These are phyloP conservation scores for Trochalopteron elliotii DNA, from an alignment of 2,113 vertebrate genomes.

Conservation along the genomic window DNA sequence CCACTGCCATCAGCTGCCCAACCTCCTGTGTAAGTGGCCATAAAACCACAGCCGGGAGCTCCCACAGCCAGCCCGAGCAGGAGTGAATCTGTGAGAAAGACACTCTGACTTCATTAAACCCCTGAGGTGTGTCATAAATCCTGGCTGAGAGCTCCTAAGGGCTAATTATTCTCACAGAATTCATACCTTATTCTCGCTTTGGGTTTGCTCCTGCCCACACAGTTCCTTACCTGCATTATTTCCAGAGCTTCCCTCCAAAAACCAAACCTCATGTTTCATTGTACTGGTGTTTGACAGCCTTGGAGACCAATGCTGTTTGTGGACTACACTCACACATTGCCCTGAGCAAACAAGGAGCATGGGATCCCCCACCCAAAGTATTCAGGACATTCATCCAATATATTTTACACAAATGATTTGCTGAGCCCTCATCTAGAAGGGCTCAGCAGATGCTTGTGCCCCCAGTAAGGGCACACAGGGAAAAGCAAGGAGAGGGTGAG, in stretches of 20 bases:
- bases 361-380: not conserved
- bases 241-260: not conserved
- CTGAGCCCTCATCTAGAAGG: not conserved
- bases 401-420: not conserved
- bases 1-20: not conserved
- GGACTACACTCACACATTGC: not conserved
- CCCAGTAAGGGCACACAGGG: fast-evolving
- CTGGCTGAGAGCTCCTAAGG: not conserved
- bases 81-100: not conserved
- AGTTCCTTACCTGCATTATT: not conserved
- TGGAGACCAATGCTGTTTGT: not conserved
- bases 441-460: not conserved
- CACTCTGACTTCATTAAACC: slow-evolving; percentile 20
- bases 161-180: not conserved
- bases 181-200: not conserved
- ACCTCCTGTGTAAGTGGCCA: not conserved
- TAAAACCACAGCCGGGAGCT: not conserved
- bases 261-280: fast-evolving
- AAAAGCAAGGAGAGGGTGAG: not conserved
- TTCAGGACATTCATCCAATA: not conserved
- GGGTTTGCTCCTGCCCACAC: not conserved
- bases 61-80: not conserved
- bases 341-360: not conserved
- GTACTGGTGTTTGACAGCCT: not conserved
- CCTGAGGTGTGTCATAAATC: not conserved